A percentile compares a stretch with the other conserved stretches of the same genome.
These are phyloP conservation scores for Lucilia sericata DNA, from an alignment of 1,140 invertebrate genomes.

Conservation along the genomic window DNA sequence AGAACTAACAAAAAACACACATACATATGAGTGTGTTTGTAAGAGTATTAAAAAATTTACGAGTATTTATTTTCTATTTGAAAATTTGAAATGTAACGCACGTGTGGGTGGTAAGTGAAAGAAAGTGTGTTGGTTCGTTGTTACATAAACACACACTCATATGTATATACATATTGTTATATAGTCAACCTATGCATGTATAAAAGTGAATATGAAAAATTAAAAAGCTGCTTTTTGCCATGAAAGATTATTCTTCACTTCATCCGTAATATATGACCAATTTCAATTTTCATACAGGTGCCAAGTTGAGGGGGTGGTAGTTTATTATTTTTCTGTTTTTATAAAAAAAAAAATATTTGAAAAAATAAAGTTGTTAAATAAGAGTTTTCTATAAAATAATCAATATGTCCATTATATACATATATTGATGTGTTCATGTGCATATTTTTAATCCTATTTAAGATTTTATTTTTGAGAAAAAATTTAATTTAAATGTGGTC, in stretches of 20 bases:
- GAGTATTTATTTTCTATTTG: slow-evolving; percentile 27
- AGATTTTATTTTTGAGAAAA: too few species aligned
- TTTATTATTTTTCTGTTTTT: too few species aligned
- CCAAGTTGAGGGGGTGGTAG: too few species aligned
- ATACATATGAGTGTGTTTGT: too few species aligned
- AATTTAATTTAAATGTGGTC: too few species aligned
- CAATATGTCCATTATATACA: too few species aligned
- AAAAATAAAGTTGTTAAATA: too few species aligned
- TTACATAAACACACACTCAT: background rate
- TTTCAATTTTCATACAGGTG: background rate
- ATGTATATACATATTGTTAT: too few species aligned
- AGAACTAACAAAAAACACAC: background rate
- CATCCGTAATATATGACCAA: background rate
- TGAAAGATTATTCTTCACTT: background rate
- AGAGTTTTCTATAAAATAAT: too few species aligned
- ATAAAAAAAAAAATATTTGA: too few species aligned
- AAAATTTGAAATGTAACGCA: slow-evolving; percentile 21
- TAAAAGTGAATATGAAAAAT: slow-evolving; percentile 27
- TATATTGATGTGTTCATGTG: too few species aligned
- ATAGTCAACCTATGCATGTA: background rate
- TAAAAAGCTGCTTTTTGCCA: background rate
- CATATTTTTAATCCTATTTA: too few species aligned
- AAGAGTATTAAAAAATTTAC: slow-evolving; percentile 13
- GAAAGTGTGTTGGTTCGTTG: background rate
- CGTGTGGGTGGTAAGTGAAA: background rate